Evolutionary conservation across 1,140 invertebrate species (phyloP).

Genomic region (Euwallacea fornicatus): DNA sequence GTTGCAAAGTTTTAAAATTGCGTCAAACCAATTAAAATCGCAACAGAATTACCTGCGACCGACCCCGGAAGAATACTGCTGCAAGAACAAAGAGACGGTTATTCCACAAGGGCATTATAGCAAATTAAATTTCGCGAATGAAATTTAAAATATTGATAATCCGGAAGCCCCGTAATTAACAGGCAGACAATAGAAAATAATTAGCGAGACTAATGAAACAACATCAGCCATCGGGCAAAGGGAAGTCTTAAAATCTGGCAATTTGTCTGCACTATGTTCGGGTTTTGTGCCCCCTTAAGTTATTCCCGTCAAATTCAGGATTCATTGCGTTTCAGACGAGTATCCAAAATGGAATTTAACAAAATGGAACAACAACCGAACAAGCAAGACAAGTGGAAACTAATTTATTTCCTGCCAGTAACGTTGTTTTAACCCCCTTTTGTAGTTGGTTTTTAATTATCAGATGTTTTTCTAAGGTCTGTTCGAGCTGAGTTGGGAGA

Average conservation of each 20-base stretch:
- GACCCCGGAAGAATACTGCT: too few species aligned
- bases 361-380: constrained; percentile 13
- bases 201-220: constrained; percentile 18
- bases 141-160: constrained; percentile 2
- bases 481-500: too few species aligned
- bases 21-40: too few species aligned
- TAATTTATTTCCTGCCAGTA: constrained; percentile 17
- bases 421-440: not conserved
- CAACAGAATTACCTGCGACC: too few species aligned
- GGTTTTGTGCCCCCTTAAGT: constrained; percentile 7
- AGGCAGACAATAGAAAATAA: constrained; percentile 19
- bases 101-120: too few species aligned
- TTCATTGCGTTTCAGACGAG: constrained; percentile 9
- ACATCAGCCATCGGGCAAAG: constrained; percentile 7
- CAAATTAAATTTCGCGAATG: too few species aligned
- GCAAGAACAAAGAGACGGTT: too few species aligned
- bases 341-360: constrained; percentile 1
- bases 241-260: constrained; percentile 2
- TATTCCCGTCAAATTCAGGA: constrained; percentile 21
- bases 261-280: constrained; percentile 1
- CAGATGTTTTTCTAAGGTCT: not conserved
- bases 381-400: constrained; percentile 14
- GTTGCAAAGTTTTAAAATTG: too few species aligned
- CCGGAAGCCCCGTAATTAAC: not conserved
- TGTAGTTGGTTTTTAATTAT: constrained; percentile 12